Evolutionary conservation across 2,797 vertebrate genomes (phyloP).

Genomic region (Meriones psammophilus): DNA sequence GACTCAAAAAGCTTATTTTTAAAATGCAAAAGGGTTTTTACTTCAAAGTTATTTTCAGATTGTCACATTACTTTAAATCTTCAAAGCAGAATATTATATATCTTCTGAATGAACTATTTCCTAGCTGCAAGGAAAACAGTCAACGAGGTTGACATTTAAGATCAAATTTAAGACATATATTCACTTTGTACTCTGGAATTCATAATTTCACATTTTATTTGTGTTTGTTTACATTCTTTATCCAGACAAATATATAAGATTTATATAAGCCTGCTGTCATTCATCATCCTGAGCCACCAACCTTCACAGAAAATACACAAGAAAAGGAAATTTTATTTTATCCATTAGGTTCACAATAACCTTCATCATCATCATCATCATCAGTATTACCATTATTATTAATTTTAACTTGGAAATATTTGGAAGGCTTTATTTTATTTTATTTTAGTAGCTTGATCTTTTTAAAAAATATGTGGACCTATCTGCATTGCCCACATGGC

Average conservation of each 20-base stretch:
- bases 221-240: neutral
- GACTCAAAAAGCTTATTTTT: slow-evolving; percentile 26
- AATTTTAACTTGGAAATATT: neutral
- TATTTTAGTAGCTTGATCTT: neutral
- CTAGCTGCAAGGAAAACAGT: neutral
- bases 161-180: neutral
- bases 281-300: neutral
- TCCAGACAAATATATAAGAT: neutral
- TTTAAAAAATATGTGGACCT: neutral
- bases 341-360: neutral
- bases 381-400: too few relatives aligned
- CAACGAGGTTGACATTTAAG: neutral
- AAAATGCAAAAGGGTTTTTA: slow-evolving; percentile 5
- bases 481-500: too few relatives aligned
- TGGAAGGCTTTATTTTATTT: neutral
- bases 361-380: neutral
- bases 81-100: neutral
- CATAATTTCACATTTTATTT: neutral
- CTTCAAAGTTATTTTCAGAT: slow-evolving; percentile 21
- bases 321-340: neutral
- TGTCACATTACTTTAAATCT: neutral
- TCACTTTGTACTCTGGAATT: neutral
- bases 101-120: neutral
- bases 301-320: neutral
- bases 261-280: neutral